Conservation (phyloP, 2,888 invertebrate genomes). For the Agrotis exclamationis region DNA sequence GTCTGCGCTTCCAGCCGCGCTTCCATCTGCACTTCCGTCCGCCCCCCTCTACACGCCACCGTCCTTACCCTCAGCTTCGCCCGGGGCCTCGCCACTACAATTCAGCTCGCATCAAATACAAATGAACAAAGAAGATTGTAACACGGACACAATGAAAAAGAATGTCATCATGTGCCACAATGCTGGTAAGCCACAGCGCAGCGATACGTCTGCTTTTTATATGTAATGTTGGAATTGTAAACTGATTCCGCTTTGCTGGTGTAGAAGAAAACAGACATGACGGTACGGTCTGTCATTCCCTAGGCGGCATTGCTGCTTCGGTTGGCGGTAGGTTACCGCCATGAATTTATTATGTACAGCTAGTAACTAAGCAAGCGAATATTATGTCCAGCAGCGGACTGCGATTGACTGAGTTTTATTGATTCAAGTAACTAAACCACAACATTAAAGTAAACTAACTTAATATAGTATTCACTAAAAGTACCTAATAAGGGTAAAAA, state of each 20-base stretch:
- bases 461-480: no score
- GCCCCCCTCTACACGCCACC: rapidly evolving
- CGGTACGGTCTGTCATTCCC: not conserved
- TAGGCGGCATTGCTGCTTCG: not conserved
- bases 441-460: no score
- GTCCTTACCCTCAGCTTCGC: not conserved
- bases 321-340: no score
- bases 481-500: no score
- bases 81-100: not conserved
- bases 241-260: not conserved
- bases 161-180: constrained; percentile 41
- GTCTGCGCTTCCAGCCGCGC: rapidly evolving
- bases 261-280: not conserved
- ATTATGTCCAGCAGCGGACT: no score
- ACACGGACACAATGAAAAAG: constrained; percentile 30
- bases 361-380: no score
- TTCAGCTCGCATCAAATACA: constrained; percentile 8
- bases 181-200: constrained; percentile 37
- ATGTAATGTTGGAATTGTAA: not conserved
- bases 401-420: no score
- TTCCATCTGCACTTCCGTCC: not conserved
- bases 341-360: no score
- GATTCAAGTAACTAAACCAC: no score
- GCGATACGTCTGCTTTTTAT: not conserved
- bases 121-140: constrained; percentile 2